Base-by-base conservation (phyloP, 2,888 invertebrate genomes). In the Pterostichus madidus region DNA sequence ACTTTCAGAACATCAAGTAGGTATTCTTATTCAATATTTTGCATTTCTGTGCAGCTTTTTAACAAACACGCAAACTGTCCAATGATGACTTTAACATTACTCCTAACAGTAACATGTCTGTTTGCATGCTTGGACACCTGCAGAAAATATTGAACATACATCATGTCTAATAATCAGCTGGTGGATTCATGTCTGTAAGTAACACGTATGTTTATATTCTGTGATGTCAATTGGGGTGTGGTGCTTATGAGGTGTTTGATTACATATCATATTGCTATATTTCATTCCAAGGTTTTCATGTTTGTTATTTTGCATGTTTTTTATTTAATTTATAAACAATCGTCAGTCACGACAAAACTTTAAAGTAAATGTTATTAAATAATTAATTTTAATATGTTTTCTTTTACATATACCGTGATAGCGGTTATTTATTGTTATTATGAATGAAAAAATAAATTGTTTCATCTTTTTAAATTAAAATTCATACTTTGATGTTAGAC, bases 161-260 rank as follows among this genome's bases (percentile, higher is more conserved):
- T 86, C 88, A 93, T 93, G 93, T 92, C 93, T 89, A 92, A 92
- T 91, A 93, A 92, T 91, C 93, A 93, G 90, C 91, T 93, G 89
- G 92, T 93, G 91, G 93, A 93, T 90, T 92, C 93, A 87, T 93
- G 93, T 90, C 91, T 93, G 93, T 93, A 90, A 93, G 93, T 93
- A 92, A 87, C 84, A 75, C 77, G 80, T 79, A 73, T 61, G 53
- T 39, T 56, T 75, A 49, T 44, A 56, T 75, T n/a, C 13, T 71
- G 56, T 77, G 24, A 17, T 64, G 35, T 83, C 31, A 79, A 61
- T 77, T 64, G 32, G 73, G 81, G 59, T 80, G 83, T 61, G 75
- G 83, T 84, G 75, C 64, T 61, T 80, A 77, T 80, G 56, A 81
- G 61, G 81, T 71, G 81, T 83, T 84, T 68, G 56, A 39, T 84